Base-by-base conservation (phyloP, 2,888 invertebrate species). In the Polylopha cassiicola region DNA sequence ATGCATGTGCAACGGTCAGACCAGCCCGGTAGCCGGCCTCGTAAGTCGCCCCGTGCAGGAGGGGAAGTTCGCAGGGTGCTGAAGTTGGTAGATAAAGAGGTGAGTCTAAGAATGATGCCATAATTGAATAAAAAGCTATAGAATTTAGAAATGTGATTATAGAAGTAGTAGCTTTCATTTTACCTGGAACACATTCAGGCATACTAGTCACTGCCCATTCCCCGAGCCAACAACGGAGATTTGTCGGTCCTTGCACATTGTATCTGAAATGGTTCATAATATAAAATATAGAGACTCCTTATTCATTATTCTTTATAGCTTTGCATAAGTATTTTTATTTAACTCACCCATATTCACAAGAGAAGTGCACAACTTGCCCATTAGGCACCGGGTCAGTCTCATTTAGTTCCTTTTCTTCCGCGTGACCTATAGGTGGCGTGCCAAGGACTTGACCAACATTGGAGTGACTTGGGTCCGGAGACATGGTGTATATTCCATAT, bases 1-100 rank as follows among this genome's bases (percentile, higher is more conserved):
- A 92, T 0, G 93, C 94, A 58, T 95, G 94, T 0, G 92, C 92
- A 13, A 95, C 93, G 0, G 92, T 93, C 3, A 94, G 85, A 0
- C 94, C 94, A 1, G 92, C 88, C 26, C 94, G 81, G 73, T 94
- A 95, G 0, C 94, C 94, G 0, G 88, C 90, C 61, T 92, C 88
- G 68, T 92, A 93, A n/a, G 89, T 88, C 0, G 92, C 92, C 31
- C 91, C 87, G 29, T 87, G 75, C 8, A 93, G 88, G 3, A 86
- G 76, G 0, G 92, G 92, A 2, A 93, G 77, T 51, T 89, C 89
- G 53, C 92, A 93, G 0, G 92, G 91, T 1, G 90, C 91, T 90
- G 69, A 1, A 37, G 27, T 37, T 26, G 11, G 42, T 7, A 14
- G n/a, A n/a, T n/a, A n/a, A n/a, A n/a, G n/a, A n/a, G n/a, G n/a